phyloP scores from a whole-genome alignment of 2,888 invertebrate genomes.

The Lasioglossum villosulum region DNA sequence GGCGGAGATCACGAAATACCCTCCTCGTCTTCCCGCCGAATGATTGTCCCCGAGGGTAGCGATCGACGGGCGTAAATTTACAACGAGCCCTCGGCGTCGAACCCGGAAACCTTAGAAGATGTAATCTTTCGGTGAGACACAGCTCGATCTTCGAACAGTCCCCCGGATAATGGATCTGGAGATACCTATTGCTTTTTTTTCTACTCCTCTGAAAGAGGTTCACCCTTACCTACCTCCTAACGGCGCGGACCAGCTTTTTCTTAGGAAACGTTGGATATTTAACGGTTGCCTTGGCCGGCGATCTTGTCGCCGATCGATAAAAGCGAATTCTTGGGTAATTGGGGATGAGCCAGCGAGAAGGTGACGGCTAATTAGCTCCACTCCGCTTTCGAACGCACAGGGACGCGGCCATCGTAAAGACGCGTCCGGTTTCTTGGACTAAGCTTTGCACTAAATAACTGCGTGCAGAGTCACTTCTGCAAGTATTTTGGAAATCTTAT shows the following conservation, averaged over 20 bases:
- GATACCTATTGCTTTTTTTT: neutral
- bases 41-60: constrained; percentile 47
- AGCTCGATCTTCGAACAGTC: constrained; percentile 14
- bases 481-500: neutral
- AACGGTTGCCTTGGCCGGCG: neutral
- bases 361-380: neutral
- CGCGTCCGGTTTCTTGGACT: neutral
- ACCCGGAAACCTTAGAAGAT: constrained; percentile 43
- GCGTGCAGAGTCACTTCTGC: neutral
- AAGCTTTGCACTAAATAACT: neutral
- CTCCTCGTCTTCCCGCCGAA: constrained; percentile 19
- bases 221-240: neutral
- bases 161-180: constrained; percentile 41
- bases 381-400: neutral
- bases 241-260: neutral
- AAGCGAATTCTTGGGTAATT: constrained; percentile 13
- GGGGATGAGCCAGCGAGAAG: neutral
- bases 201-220: neutral
- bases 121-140: constrained; percentile 13
- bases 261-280: neutral
- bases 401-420: neutral
- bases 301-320: constrained; percentile 2
- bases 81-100: constrained; percentile 35
- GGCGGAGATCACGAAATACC: constrained; percentile 66
- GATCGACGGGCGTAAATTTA: constrained; percentile 52